These are phyloP conservation scores for Microtus oregoni DNA, from an alignment of 2,113 vertebrate species.

Conservation along the genomic window DNA sequence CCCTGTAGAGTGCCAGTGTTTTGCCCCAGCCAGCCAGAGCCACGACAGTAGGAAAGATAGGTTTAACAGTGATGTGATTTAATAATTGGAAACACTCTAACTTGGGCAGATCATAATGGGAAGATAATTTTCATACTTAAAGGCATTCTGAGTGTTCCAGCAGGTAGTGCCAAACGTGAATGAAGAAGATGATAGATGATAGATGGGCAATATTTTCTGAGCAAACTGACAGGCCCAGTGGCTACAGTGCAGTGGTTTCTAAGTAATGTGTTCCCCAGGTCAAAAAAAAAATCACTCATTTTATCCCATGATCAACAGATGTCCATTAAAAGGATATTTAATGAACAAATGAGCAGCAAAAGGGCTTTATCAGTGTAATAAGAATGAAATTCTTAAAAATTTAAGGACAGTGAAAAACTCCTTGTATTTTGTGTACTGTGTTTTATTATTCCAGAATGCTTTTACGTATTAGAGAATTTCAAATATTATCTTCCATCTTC, in stretches of 20 bases:
- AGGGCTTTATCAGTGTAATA: neutral
- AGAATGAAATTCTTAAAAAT: slow-evolving; percentile 38
- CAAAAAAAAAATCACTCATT: neutral
- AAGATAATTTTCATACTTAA: slow-evolving; percentile 53
- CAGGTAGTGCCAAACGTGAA: slow-evolving; percentile 53
- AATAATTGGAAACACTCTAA: slow-evolving; percentile 16
- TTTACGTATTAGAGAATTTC: neutral
- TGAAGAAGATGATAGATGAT: slow-evolving; percentile 9
- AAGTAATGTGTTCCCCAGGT: neutral
- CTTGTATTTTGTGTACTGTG: neutral
- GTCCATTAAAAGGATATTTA: neutral
- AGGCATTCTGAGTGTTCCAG: slow-evolving; percentile 38
- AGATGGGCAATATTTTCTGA: slow-evolving; percentile 71
- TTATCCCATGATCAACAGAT: neutral
- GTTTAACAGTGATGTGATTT: slow-evolving; percentile 28
- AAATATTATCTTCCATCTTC: neutral
- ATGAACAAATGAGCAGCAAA: neutral
- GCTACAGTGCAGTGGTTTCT: neutral
- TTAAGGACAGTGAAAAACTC: neutral
- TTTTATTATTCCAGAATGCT: neutral
- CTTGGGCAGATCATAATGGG: slow-evolving; percentile 25
- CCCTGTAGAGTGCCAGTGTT: neutral
- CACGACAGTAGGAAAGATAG: neutral
- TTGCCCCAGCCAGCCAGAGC: neutral
- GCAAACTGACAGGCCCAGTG: slow-evolving; percentile 55